These are phyloP conservation scores for Telmatochromis sp. DNA, from an alignment of 2,113 vertebrate genomes.

Conservation along the genomic window DNA sequence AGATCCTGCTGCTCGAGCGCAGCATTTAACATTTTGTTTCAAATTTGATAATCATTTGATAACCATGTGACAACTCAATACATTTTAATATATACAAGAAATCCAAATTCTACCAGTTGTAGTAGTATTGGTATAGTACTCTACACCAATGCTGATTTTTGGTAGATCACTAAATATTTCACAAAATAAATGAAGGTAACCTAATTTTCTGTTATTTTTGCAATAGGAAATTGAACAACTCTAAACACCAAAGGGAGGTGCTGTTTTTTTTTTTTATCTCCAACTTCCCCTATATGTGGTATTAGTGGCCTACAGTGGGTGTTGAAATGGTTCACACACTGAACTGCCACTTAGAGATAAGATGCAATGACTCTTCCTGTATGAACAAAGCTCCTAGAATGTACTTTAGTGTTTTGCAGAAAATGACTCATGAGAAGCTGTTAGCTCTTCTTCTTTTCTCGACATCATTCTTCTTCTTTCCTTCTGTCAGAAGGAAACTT, in stretches of 20 bases:
- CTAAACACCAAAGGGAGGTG: conserved; percentile 23
- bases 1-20: background rate
- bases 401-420: background rate
- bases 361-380: background rate
- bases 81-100: background rate
- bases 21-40: background rate
- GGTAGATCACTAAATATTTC: background rate
- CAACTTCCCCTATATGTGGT: conserved; percentile 58
- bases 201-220: background rate
- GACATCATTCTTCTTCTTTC: background rate
- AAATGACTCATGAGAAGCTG: background rate
- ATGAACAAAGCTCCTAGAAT: background rate
- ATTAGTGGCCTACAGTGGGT: background rate
- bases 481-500: background rate
- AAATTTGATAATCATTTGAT: background rate
- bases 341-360: conserved; percentile 22
- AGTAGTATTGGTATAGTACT: background rate
- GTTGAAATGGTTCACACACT: conserved; percentile 36
- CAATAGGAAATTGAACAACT: conserved; percentile 22
- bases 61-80: background rate
- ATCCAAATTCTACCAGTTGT: background rate
- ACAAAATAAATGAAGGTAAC: background rate
- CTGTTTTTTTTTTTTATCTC: background rate
- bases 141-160: background rate
- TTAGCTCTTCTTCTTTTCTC: background rate